phyloP scores from a whole-genome alignment of 1,140 invertebrate genomes.

The Laupala kohalensis region DNA sequence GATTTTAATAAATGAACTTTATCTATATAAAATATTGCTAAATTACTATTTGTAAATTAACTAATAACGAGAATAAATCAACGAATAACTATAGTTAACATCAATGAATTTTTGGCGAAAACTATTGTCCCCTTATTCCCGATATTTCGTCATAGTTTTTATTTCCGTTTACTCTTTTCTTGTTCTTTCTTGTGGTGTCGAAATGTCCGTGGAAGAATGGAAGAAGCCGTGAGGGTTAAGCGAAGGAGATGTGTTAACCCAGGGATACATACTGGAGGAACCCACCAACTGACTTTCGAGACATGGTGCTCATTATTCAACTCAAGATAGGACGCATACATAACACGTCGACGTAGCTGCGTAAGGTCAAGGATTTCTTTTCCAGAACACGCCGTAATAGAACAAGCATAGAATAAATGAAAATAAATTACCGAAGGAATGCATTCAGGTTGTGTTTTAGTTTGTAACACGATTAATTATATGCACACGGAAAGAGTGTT shows the following conservation, averaged over 20 bases:
- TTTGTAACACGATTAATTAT: not conserved
- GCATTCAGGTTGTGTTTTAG: not conserved
- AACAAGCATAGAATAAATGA: not conserved
- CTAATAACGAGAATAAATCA: no score
- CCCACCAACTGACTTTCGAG: not conserved
- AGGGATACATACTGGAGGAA: not conserved
- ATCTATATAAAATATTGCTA: no score
- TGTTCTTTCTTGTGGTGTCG: no score
- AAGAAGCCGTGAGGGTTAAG: no score
- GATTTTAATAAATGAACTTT: no score
- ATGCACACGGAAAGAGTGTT: not conserved
- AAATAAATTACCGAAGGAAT: not conserved
- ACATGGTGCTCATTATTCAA: not conserved
- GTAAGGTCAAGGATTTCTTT: not conserved
- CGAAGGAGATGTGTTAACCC: not conserved
- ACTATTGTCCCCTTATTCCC: no score
- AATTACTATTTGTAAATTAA: no score
- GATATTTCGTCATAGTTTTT: no score
- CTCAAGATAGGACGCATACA: not conserved
- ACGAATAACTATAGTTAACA: no score
- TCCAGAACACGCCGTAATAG: not conserved
- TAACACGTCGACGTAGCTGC: not conserved
- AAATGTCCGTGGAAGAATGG: no score
- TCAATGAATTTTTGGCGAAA: no score
- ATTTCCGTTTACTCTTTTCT: no score